A percentile compares a stretch with the other conserved stretches of the same genome.
These are phyloP conservation scores for Baryphthengus martii DNA, from an alignment of 2,113 vertebrate genomes.

Conservation along the genomic window DNA sequence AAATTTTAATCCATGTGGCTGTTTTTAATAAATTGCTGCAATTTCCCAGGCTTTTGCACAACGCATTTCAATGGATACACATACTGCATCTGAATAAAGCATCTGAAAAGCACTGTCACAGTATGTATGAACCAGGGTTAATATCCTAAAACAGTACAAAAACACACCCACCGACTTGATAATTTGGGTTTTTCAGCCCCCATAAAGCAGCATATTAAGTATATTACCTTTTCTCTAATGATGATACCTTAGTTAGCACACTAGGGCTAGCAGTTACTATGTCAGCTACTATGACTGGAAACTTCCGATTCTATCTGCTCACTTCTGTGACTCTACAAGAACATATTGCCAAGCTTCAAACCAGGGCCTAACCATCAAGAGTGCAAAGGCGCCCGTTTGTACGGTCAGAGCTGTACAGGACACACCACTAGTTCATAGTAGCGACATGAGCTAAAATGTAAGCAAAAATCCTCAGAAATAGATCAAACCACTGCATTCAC, in stretches of 20 bases:
- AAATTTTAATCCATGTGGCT: rapidly evolving
- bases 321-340: background rate
- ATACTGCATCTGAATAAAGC: background rate
- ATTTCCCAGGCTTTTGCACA: background rate
- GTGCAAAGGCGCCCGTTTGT: background rate
- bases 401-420: background rate
- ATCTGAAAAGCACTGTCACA: background rate
- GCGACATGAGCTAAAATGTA: background rate
- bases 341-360: rapidly evolving
- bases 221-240: background rate
- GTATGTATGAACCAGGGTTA: background rate
- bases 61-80: background rate
- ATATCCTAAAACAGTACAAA: background rate
- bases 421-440: rapidly evolving
- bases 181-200: too few relatives aligned
- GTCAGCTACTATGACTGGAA: background rate
- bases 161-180: background rate
- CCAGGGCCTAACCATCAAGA: background rate
- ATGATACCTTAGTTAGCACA: background rate
- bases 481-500: background rate
- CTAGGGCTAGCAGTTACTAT: background rate
- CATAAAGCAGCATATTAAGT: background rate
- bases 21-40: background rate
- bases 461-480: background rate
- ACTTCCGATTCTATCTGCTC: background rate